Evolutionary conservation across 2,888 invertebrate genomes (phyloP), one percentile per base, ranked within the genome.

Genomic region (Oeneis ivallda): DNA sequence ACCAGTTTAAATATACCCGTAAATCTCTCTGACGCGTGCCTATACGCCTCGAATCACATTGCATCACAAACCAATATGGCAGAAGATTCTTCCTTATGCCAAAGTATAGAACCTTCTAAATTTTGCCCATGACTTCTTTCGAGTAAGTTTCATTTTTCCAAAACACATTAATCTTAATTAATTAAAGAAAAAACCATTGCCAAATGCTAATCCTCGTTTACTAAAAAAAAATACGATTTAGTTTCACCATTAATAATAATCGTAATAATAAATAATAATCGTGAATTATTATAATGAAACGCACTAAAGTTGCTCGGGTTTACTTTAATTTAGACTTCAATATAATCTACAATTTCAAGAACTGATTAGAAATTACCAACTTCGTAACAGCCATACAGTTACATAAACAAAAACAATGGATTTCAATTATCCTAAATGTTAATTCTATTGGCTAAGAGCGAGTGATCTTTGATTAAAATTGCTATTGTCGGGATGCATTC

Each of bases 1-100:
- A 89, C 87, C 89, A 86, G 89, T 89, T 89, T 88, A 87, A 89
- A 88, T 87, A 86, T 85, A 88, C 86, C 87, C 89, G 87, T 89
- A 89, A 88, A 89, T 89, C 87, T 86, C 77, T 74, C 71, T 76
- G 79, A 80, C 87, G 84, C 87, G 87, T 87, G 87, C 86, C 86
- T 84, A n/a, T n/a, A 84, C 85, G 81, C 82, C 75, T 72, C 75
- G 76, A 77, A 80, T 80, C 83, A 79, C 79, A 80, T 77, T 75
- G 77, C 81, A 80, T 83, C 81, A 80, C 79, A 76, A 80, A 58
- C 45, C 5, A 74, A 59, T 53, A 49, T 56, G 56, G 34, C 13
- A 64, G 64, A 47, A 53, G 57, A 64, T 32, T n/a, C 59, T 37
- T 59, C 59, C 37, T 47, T 37, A 37, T 37, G 37, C 32, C 15